Base-by-base conservation (phyloP, 2,888 invertebrate species). In the Ochlodes sylvanus region DNA sequence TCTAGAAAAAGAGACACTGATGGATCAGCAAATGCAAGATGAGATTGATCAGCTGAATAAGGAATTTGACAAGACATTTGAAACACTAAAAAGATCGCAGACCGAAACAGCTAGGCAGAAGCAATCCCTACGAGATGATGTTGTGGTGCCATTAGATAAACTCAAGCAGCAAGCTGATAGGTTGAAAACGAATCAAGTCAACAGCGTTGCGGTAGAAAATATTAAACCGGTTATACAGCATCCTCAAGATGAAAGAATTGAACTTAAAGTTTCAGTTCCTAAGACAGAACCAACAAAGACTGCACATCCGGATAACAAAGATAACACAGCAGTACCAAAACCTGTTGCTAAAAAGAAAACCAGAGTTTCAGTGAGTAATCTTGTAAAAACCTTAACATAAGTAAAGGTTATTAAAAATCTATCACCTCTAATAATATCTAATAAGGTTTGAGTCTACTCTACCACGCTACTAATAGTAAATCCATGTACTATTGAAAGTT, bases 41-140 rank as follows among this genome's bases (percentile, higher is more conserved):
- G 92, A 92, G 68, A 87, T 92, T 55, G 92, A 92, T 61, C 88
- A 90, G 63, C 73, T 93, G n/a, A 93, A 93, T 71, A 84, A 81
- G 63, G 90, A 92, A 75, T 93, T 93, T 65, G 83, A 89, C 73
- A 88, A 84, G 66, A 93, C 92, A 12, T 92, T 93, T 82, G 91
- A 89, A 54, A 83, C 73, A 27, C 77, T 92, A 63, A 86, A 87
- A 63, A 84, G 81, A 47, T 73, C 78, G n/a, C 80, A 85, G 63
- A 73, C 63, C 70, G 15, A 76, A 67, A 50, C n/a, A 17, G 17
- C 69, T 17, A 61, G 41, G 68, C 72, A 7, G 52, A 69, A 12
- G 47, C 60, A 15, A 47, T 10, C 50, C 9, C 32, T 62, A 7
- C 68, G 62, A 61, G 73, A 74, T 7, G 73, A 82, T 17, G 73